Evolutionary conservation across 2,797 vertebrate species (phyloP).

Genomic region (Tiaroga cobitis): DNA sequence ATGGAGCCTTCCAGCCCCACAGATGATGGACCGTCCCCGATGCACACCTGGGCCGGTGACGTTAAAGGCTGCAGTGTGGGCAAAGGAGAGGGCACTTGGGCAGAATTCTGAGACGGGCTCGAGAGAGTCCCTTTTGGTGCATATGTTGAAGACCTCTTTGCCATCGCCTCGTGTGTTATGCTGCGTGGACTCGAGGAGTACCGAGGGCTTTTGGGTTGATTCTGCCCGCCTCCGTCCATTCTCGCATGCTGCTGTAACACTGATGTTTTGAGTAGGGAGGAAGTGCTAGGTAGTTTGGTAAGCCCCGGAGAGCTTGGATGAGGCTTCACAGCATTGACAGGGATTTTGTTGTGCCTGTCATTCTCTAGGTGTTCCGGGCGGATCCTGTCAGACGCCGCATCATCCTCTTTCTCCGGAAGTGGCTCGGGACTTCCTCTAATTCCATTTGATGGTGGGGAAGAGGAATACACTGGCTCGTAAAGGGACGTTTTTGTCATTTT

Average conservation of each 20-base stretch:
- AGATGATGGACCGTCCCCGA: constrained; percentile 76
- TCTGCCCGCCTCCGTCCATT: constrained; percentile 72
- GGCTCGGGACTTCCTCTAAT: constrained; percentile 88
- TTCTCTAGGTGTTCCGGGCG: constrained; percentile 87
- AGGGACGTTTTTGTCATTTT: constrained; percentile 85
- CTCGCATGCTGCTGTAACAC: constrained; percentile 90
- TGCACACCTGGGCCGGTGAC: constrained; percentile 80
- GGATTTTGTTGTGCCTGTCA: constrained; percentile 91
- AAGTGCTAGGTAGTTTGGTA: constrained; percentile 89
- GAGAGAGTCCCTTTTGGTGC: constrained; percentile 85
- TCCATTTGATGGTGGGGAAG: constrained; percentile 89
- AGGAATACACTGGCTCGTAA: constrained; percentile 79
- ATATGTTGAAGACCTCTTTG: constrained; percentile 86
- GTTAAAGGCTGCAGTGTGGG: constrained; percentile 78
- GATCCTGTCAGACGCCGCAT: constrained; percentile 78
- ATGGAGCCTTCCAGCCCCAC: constrained; percentile 73
- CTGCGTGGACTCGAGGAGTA: constrained; percentile 87
- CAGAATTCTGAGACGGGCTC: constrained; percentile 82
- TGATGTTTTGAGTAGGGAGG: constrained; percentile 87
- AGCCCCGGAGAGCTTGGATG: constrained; percentile 93
- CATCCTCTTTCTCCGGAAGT: constrained; percentile 77
- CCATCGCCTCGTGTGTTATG: constrained; percentile 80
- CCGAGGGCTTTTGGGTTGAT: constrained; percentile 86
- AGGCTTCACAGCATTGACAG: constrained; percentile 94
- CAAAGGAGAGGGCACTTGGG: constrained; percentile 79